Base-by-base conservation (phyloP, 2,888 invertebrate species). In the Ophioninae sp. region DNA sequence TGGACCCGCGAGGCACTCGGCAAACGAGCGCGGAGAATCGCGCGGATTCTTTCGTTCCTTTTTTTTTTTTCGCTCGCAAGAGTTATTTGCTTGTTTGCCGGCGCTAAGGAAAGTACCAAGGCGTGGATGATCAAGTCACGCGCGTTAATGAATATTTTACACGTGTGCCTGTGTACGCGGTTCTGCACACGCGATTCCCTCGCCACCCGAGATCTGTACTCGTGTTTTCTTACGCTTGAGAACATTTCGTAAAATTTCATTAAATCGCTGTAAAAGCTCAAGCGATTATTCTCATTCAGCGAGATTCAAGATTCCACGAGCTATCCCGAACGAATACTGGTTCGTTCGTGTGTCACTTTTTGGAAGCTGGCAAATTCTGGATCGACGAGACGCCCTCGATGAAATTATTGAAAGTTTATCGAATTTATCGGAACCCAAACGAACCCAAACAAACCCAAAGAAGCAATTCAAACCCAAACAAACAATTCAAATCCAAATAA, bases 71-170 rank as follows among this genome's bases (percentile, higher is more conserved):
- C n/a, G 6, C 17, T 63, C 44, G 44, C 58, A 9, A 58, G 61
- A 77, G 68, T 69, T 68, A 77, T 77, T 71, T 51, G 71, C 71
- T 78, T n/a, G 39, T 56, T 64, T 30, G 20, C 22, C 10, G 41
- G 20, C 61, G 59, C 22, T 37, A 61, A 61, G 67, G 23, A 78
- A 78, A 63, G 59, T 37, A 79, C 13, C 51, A 41, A 65, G 65
- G 41, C 79, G 61, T 23, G 79, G 51, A 68, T 44, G 61, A 78
- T 71, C 39, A 56, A 71, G 78, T 78, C 69, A 71, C 69, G 78
- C 78, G 63, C 63, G 44, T 51, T 69, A 20, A 64, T 51, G 73
- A 44, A 59, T 68, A 30, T 69, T 56, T 17, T 17, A 23, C 56
- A 58, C 72, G 37, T 10, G 13, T 51, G 61, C 17, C 22, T 41